phyloP scores from a whole-genome alignment of 1,140 invertebrate genomes.

The Nasonia longicornis region DNA sequence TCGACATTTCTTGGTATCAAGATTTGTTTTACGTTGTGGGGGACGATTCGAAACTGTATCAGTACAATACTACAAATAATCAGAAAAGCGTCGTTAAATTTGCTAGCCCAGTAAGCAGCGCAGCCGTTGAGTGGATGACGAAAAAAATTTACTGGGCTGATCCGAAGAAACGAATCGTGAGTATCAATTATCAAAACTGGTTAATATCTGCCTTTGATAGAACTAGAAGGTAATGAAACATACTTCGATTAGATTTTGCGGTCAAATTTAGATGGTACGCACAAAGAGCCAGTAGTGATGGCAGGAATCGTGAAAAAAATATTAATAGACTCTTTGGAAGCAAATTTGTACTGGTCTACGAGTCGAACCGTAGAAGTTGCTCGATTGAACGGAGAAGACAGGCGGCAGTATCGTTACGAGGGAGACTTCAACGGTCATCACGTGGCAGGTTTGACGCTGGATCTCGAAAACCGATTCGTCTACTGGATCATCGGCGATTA shows the following conservation, averaged over 20 bases:
- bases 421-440: conserved; percentile 84
- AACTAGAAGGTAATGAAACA: background rate
- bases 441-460: conserved; percentile 86
- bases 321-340: conserved; percentile 83
- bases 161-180: conserved; percentile 83
- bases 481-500: conserved; percentile 85
- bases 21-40: conserved; percentile 80
- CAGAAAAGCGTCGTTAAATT: conserved; percentile 72
- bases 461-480: conserved; percentile 78
- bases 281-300: conserved; percentile 81
- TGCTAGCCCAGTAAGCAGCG: conserved; percentile 78
- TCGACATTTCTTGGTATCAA: conserved; percentile 78
- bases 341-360: conserved; percentile 90
- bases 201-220: background rate
- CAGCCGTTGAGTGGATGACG: conserved; percentile 91
- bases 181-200: conserved; percentile 45
- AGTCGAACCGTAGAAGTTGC: conserved; percentile 83
- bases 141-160: conserved; percentile 91
- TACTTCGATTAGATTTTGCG: conserved; percentile 72
- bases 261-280: conserved; percentile 76
- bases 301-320: conserved; percentile 83
- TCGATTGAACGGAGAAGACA: conserved; percentile 82
- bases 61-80: conserved; percentile 77
- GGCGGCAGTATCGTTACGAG: conserved; percentile 78
- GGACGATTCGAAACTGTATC: conserved; percentile 78